Evolutionary conservation across 1,140 invertebrate genomes (phyloP), one percentile per base, ranked within the genome.

Genomic region (Drosophila arizonae): DNA sequence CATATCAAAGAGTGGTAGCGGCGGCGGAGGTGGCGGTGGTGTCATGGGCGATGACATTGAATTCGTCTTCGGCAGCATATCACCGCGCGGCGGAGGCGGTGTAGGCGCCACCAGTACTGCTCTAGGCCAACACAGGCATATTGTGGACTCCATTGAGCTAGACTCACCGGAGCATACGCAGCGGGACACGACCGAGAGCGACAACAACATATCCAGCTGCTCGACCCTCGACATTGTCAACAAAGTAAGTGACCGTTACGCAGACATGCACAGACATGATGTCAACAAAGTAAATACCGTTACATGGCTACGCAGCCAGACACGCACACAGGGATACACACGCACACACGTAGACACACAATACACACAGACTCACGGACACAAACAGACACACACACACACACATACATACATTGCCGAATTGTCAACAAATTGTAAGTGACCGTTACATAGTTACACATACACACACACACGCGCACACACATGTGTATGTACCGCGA

Each of bases 201-300:
- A 91, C 67, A 91, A 91, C 70, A 91, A 91, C 65, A 91, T 91
- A 21, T 91, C 90, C 68, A 91, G 90, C 79, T 91, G 90, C 77
- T 91, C 90, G 48, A 91, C 90, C 6, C 68, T 91, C 56, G 90
- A 91, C 66, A 91, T 91, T 81, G 90, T 88, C 74, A 91, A 91
- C 76, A 87, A 89, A 79, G 87, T 89, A 70, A 79, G 87, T 80
- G 36, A 13, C 28, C 33, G 3, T 28, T 45, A 21, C 9, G 43
- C 4, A 46, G 8, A 21, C 43, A 46, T 1, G 17, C n/a, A 17
- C 43, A 46, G 4, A 45, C 43, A 45, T 45, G 36, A 9, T 13
- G 36, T 39, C 36, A 39, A 39, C 36, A 39, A 39, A 39, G 36
- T 11, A 39, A 39, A 39, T 39, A 39, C 36, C 36, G 36, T 39